These are phyloP conservation scores for Macaria liturata DNA, from an alignment of 2,888 invertebrate species.

Conservation along the genomic window DNA sequence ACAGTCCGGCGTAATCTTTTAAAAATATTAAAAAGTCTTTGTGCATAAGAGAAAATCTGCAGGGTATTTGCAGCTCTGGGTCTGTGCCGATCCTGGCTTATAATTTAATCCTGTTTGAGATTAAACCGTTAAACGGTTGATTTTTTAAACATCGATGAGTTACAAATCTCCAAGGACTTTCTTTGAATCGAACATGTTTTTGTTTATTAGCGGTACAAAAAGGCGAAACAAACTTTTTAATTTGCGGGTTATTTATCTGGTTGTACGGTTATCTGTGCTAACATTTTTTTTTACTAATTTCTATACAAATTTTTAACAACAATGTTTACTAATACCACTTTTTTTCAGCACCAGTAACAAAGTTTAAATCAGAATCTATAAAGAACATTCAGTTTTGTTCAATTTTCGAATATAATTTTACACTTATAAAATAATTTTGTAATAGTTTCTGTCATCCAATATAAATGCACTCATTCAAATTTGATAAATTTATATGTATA, in stretches of 20 bases:
- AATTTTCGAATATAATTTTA: too few relatives aligned
- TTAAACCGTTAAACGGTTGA: conserved; percentile 32
- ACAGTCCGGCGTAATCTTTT: conserved; percentile 55
- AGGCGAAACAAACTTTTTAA: background rate
- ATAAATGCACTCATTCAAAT: too few relatives aligned
- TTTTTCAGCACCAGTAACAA: conserved; percentile 14
- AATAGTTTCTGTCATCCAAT: too few relatives aligned
- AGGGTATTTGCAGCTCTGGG: conserved; percentile 27
- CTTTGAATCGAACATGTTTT: background rate
- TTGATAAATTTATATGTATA: too few relatives aligned
- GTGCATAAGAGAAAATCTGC: conserved; percentile 34
- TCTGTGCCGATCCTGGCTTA: conserved; percentile 34
- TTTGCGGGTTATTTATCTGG: background rate
- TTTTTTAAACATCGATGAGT: conserved; percentile 20
- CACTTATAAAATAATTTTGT: too few relatives aligned
- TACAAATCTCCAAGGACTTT: background rate
- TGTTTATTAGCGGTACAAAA: conserved; percentile 4
- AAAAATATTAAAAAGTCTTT: conserved; percentile 53
- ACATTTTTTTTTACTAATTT: background rate
- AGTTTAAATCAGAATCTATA: background rate
- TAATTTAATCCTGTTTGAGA: conserved; percentile 49
- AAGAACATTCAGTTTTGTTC: too few relatives aligned
- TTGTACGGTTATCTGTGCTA: background rate
- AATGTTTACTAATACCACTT: conserved; percentile 1
- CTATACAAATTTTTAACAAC: too few relatives aligned